Percentiles rank a stretch among this genome's conserved stretches.
These are phyloP conservation scores for Prosapia bicincta DNA, from an alignment of 2,888 invertebrate species.

Conservation along the genomic window DNA sequence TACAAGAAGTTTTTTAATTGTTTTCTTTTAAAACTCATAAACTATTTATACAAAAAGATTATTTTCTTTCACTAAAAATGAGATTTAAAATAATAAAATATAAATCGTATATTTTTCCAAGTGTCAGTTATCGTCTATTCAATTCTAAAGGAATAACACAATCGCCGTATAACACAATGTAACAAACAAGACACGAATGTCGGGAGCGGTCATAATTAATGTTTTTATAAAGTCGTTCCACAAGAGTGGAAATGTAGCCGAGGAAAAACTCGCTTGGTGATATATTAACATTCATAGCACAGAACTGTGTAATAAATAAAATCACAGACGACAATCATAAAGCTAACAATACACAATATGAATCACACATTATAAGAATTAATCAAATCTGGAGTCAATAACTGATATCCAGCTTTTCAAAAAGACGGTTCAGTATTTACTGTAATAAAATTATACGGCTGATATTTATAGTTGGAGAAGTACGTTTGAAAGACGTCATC, in stretches of 20 bases:
- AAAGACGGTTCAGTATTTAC: neutral
- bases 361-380: neutral
- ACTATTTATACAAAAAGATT: no score
- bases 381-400: neutral
- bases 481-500: no score
- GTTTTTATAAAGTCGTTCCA: neutral
- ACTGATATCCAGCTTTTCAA: neutral
- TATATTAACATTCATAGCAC: neutral
- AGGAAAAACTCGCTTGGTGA: neutral
- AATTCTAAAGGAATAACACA: no score
- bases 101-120: no score
- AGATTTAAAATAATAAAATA: no score
- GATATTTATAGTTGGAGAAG: no score
- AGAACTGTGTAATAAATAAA: neutral
- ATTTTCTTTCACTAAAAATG: no score
- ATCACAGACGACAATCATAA: neutral
- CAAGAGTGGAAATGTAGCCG: neutral
- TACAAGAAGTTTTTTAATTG: no score
- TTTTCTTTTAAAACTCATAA: no score
- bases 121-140: no score
- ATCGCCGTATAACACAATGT: no score
- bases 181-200: neutral
- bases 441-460: no score
- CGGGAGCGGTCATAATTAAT: neutral
- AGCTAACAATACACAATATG: neutral